A percentile compares a stretch with the other conserved stretches of the same genome.
These are phyloP conservation scores for Plestiodon gilberti DNA, from an alignment of 2,113 vertebrate genomes.

Conservation along the genomic window DNA sequence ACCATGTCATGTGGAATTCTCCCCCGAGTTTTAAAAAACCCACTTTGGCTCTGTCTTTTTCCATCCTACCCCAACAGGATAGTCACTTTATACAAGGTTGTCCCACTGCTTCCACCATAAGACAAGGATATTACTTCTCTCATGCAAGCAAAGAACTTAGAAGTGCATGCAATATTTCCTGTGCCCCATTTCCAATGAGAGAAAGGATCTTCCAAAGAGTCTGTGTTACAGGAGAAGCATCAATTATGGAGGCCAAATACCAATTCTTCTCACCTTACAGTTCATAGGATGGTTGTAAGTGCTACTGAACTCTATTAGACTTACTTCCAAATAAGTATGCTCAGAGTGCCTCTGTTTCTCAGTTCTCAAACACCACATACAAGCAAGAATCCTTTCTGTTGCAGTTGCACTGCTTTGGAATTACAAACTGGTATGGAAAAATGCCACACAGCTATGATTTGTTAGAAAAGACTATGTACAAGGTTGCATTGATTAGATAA, in stretches of 20 bases:
- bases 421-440: neutral
- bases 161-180: neutral
- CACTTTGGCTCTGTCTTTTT: neutral
- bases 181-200: too few relatives aligned
- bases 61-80: neutral
- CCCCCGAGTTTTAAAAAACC: neutral
- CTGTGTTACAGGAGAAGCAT: conserved; percentile 12
- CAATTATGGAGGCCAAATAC: conserved; percentile 15
- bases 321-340: neutral
- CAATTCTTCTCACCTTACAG: neutral
- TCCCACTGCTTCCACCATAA: neutral
- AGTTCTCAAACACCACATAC: neutral
- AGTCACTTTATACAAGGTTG: neutral
- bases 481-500: neutral
- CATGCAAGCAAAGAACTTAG: neutral
- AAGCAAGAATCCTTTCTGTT: neutral
- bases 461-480: neutral
- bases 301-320: neutral
- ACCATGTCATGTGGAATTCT: neutral
- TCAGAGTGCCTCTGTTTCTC: neutral
- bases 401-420: neutral
- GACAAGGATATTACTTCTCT: neutral
- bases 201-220: neutral
- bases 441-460: neutral
- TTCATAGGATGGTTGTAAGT: neutral